Evolutionary conservation across 2,888 invertebrate species (phyloP).

Genomic region (Stegana nigrithorax): DNA sequence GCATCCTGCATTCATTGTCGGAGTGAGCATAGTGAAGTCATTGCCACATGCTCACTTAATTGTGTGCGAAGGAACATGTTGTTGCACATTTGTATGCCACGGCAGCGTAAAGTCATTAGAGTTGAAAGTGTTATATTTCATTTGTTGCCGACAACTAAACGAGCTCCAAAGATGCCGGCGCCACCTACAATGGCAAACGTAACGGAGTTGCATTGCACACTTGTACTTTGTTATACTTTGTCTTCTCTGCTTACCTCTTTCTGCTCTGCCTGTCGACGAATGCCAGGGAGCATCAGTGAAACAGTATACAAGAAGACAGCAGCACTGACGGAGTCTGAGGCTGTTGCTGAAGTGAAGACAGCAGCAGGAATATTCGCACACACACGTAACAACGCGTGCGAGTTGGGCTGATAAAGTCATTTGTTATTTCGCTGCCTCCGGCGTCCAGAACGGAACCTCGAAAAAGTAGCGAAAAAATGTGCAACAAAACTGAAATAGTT

Average conservation of each 20-base stretch:
- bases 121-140: slow-evolving; percentile 13
- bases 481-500: not conserved
- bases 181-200: not conserved
- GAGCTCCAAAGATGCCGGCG: not conserved
- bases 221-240: slow-evolving; percentile 9
- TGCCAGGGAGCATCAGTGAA: no score
- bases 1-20: no score
- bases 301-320: no score
- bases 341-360: not conserved
- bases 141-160: slow-evolving; percentile 11
- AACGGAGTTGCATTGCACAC: no score
- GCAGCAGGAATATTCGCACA: not conserved
- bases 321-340: no score
- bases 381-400: not conserved
- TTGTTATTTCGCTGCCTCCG: slow-evolving; percentile 37
- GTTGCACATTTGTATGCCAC: slow-evolving; percentile 1
- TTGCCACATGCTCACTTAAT: no score
- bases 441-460: slow-evolving; percentile 21
- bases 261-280: no score
- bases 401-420: slow-evolving; percentile 25
- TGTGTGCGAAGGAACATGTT: no score
- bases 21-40: no score
- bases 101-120: not conserved
- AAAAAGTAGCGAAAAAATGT: not conserved
- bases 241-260: not conserved